Evolutionary conservation across 2,797 vertebrate species (phyloP).

Genomic region (Liparis tanakae): DNA sequence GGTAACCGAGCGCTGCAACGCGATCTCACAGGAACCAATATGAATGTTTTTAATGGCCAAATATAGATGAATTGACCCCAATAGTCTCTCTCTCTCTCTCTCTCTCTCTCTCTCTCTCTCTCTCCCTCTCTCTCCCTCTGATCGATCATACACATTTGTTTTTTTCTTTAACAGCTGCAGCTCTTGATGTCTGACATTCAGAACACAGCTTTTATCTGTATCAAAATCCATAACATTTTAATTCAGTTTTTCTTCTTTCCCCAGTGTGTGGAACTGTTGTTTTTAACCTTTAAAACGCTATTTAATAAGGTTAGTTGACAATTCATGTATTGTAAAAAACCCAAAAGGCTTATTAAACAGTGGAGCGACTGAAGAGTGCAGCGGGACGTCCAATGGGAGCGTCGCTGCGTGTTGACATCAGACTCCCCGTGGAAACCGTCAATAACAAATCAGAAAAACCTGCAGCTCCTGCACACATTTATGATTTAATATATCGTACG

Average conservation of each 20-base stretch:
- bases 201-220: background rate
- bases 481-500: background rate
- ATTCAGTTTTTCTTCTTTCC: conserved; percentile 3
- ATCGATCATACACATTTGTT: background rate
- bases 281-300: conserved; percentile 9
- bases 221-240: conserved; percentile 11
- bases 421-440: conserved; percentile 13
- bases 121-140: background rate
- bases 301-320: conserved; percentile 32
- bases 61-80: conserved; percentile 1
- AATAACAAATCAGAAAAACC: background rate
- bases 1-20: background rate
- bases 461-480: conserved; percentile 18
- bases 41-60: conserved; percentile 10
- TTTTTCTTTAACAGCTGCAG: background rate
- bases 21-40: background rate
- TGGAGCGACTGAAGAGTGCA: conserved; percentile 19
- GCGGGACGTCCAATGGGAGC: conserved; percentile 34
- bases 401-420: conserved; percentile 32
- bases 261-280: background rate
- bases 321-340: conserved; percentile 29
- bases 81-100: background rate
- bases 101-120: background rate
- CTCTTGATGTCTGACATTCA: conserved; percentile 4
- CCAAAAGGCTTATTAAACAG: conserved; percentile 24